Conservation (phyloP, 2,888 invertebrate genomes). For the Gortyna flavago region DNA sequence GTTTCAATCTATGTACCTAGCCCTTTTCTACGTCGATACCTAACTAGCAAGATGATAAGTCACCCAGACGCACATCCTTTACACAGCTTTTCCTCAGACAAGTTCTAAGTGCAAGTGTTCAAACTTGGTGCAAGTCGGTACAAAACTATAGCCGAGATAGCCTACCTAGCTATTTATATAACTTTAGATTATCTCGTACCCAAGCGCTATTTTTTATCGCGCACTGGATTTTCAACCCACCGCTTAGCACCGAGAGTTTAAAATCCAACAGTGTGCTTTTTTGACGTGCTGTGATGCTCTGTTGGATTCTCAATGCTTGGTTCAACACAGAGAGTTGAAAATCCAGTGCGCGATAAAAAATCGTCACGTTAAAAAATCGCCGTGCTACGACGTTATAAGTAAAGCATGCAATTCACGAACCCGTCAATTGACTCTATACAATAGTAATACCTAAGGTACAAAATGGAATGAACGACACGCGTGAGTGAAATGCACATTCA, state of each 20-base stretch:
- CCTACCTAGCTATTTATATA: not conserved
- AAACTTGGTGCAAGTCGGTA: not conserved
- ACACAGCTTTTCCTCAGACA: not conserved
- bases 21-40: not conserved
- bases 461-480: not conserved
- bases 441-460: constrained; percentile 1
- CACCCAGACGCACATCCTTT: not conserved
- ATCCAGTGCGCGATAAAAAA: not conserved
- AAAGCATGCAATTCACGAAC: not conserved
- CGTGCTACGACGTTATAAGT: not conserved
- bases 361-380: too few relatives aligned
- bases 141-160: not conserved
- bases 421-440: not conserved
- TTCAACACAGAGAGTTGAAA: not conserved
- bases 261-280: not conserved
- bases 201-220: not conserved
- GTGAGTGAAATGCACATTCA: not conserved
- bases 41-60: not conserved
- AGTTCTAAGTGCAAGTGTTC: constrained; percentile 1
- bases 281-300: not conserved
- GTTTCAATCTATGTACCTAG: not conserved
- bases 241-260: not conserved
- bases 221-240: not conserved
- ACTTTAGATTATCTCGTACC: not conserved
- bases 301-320: not conserved